phyloP scores from a whole-genome alignment of 2,888 invertebrate species.

The Pecten maximus region DNA sequence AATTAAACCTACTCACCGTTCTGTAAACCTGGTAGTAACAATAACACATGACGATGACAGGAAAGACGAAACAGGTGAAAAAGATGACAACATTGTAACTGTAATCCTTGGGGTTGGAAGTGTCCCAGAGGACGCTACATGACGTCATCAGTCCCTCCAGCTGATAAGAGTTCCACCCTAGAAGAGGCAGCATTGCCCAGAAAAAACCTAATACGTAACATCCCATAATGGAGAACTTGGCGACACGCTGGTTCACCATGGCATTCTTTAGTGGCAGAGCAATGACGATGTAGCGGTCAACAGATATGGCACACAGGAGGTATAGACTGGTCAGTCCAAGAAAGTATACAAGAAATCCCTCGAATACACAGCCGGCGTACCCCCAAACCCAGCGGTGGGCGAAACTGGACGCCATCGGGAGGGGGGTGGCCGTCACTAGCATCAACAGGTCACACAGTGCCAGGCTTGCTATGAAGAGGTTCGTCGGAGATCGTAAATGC shows the following conservation, averaged over 20 bases:
- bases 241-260: slow-evolving; percentile 66
- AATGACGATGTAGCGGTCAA: slow-evolving; percentile 76
- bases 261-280: slow-evolving; percentile 67
- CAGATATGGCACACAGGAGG: slow-evolving; percentile 71
- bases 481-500: slow-evolving; percentile 71
- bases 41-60: slow-evolving; percentile 66
- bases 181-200: slow-evolving; percentile 72
- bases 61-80: slow-evolving; percentile 70
- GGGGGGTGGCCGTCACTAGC: slow-evolving; percentile 61
- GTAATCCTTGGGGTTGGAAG: slow-evolving; percentile 56
- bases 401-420: slow-evolving; percentile 62
- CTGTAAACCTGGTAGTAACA: slow-evolving; percentile 69
- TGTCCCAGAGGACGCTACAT: slow-evolving; percentile 69
- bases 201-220: slow-evolving; percentile 67
- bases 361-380: slow-evolving; percentile 65
- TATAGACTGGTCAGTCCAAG: slow-evolving; percentile 73
- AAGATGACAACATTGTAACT: slow-evolving; percentile 72
- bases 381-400: slow-evolving; percentile 63
- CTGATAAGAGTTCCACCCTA: slow-evolving; percentile 75
- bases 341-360: slow-evolving; percentile 73
- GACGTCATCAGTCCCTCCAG: slow-evolving; percentile 69
- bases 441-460: slow-evolving; percentile 69
- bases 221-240: slow-evolving; percentile 52
- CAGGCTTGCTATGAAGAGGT: slow-evolving; percentile 71
- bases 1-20: slow-evolving; percentile 66